Evolutionary conservation across 2,888 invertebrate species (phyloP).

Genomic region (Microplitis deprimator): DNA sequence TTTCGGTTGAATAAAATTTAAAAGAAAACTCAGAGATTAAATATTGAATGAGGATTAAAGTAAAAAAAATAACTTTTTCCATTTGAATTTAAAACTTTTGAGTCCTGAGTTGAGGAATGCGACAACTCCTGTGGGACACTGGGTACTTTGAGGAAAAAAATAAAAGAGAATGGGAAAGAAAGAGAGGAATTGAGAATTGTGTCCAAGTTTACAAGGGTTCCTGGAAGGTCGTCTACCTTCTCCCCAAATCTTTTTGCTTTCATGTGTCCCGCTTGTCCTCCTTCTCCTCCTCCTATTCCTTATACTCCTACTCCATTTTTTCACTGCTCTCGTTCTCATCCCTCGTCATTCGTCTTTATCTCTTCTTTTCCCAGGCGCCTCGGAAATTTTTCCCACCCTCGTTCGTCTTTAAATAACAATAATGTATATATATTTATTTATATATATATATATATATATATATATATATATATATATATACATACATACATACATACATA

Average conservation of each 20-base stretch:
- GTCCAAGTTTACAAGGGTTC: slow-evolving; percentile 69
- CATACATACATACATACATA: no score
- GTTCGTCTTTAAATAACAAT: slow-evolving; percentile 25
- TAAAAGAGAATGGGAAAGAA: slow-evolving; percentile 22
- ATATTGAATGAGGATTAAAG: slow-evolving; percentile 16
- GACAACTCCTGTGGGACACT: slow-evolving; percentile 32
- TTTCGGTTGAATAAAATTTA: neutral
- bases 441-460: no score
- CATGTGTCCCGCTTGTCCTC: slow-evolving; percentile 62
- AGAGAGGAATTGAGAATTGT: slow-evolving; percentile 51
- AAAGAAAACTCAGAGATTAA: slow-evolving; percentile 16
- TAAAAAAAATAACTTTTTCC: slow-evolving; percentile 27
- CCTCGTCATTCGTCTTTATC: slow-evolving; percentile 45
- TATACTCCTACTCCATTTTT: slow-evolving; percentile 35
- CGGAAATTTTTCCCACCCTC: slow-evolving; percentile 46
- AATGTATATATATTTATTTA: neutral
- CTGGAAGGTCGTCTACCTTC: slow-evolving; percentile 69
- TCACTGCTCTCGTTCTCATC: slow-evolving; percentile 18
- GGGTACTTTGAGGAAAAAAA: slow-evolving; percentile 26
- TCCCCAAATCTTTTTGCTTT: slow-evolving; percentile 64
- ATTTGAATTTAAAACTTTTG: slow-evolving; percentile 23
- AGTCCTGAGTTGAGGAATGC: slow-evolving; percentile 19
- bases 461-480: neutral
- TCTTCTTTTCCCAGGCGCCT: slow-evolving; percentile 51
- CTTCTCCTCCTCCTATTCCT: slow-evolving; percentile 41